These are phyloP conservation scores for Pemphigus obesinymphae DNA, from an alignment of 1,140 invertebrate genomes.

Conservation along the genomic window DNA sequence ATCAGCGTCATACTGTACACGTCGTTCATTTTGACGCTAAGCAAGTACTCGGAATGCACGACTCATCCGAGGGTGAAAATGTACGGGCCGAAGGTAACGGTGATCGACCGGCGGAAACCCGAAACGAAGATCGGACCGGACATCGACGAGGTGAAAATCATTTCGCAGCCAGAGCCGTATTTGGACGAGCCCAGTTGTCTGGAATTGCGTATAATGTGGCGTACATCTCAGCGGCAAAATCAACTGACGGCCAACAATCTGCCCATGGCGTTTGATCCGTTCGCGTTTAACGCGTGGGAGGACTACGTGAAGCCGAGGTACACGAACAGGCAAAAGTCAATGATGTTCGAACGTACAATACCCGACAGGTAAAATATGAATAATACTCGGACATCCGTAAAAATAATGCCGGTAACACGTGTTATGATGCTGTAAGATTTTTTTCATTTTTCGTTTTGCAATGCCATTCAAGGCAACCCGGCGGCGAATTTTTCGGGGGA, in stretches of 20 bases:
- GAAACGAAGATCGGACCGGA: not conserved
- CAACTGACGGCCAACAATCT: not conserved
- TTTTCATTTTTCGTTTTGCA: no score
- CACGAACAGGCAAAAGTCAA: not conserved
- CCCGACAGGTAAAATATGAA: slow-evolving; percentile 20
- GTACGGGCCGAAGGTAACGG: slow-evolving; percentile 20
- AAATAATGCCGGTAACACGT: no score
- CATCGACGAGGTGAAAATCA: not conserved
- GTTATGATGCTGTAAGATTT: no score
- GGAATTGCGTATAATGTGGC: slow-evolving; percentile 14
- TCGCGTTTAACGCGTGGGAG: not conserved
- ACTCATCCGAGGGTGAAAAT: slow-evolving; percentile 19
- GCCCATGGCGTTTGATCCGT: not conserved
- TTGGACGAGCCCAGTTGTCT: not conserved
- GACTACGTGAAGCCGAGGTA: slow-evolving; percentile 18
- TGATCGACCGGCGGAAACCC: slow-evolving; percentile 7
- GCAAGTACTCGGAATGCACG: not conserved
- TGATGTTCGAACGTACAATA: slow-evolving; percentile 9
- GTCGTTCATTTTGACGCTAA: not conserved
- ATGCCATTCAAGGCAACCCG: no score
- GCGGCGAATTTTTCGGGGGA: no score
- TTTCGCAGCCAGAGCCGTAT: not conserved
- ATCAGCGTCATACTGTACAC: not conserved
- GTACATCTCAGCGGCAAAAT: not conserved
- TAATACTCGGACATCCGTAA: no score